phyloP scores from a whole-genome alignment of 2,113 vertebrate species.

The Thryonomys swinderianus region DNA sequence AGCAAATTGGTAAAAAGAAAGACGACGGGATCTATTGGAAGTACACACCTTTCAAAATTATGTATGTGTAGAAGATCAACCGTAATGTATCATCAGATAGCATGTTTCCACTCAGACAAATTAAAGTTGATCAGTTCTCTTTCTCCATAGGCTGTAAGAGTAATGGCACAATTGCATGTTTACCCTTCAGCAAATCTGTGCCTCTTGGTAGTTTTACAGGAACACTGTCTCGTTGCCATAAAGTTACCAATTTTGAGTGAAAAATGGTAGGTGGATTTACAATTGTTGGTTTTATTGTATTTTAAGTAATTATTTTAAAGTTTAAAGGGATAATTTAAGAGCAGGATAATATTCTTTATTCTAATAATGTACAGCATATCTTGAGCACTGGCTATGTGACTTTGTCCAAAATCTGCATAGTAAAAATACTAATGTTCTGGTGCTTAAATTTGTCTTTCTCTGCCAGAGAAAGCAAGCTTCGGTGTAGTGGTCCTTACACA shows the following conservation, averaged over 20 bases:
- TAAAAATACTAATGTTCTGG: conserved; percentile 54
- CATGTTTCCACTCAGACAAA: conserved; percentile 72
- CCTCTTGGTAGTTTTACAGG: conserved; percentile 76
- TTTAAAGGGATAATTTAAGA: conserved; percentile 65
- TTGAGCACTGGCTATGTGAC: conserved; percentile 22
- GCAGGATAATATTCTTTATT: conserved; percentile 13
- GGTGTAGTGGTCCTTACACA: neutral
- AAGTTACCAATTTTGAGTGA: conserved; percentile 83
- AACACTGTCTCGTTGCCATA: conserved; percentile 80
- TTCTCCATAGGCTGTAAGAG: conserved; percentile 78
- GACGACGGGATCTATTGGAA: conserved; percentile 72
- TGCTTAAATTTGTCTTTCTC: conserved; percentile 59
- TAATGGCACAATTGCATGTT: conserved; percentile 71
- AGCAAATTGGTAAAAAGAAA: conserved; percentile 81
- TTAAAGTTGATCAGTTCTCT: conserved; percentile 63
- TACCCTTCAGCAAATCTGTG: conserved; percentile 79
- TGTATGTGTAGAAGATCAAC: conserved; percentile 64
- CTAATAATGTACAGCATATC: conserved; percentile 48
- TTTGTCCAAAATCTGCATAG: conserved; percentile 55
- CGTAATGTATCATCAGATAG: conserved; percentile 67
- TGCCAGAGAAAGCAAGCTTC: conserved; percentile 37
- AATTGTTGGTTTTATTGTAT: conserved; percentile 74
- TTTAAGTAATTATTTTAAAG: conserved; percentile 80
- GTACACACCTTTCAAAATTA: conserved; percentile 76
- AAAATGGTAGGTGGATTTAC: conserved; percentile 83